A percentile compares a stretch with the other conserved stretches of the same genome.
Evolutionary conservation across 2,888 invertebrate species (phyloP).

Genomic region (Autographa gamma): DNA sequence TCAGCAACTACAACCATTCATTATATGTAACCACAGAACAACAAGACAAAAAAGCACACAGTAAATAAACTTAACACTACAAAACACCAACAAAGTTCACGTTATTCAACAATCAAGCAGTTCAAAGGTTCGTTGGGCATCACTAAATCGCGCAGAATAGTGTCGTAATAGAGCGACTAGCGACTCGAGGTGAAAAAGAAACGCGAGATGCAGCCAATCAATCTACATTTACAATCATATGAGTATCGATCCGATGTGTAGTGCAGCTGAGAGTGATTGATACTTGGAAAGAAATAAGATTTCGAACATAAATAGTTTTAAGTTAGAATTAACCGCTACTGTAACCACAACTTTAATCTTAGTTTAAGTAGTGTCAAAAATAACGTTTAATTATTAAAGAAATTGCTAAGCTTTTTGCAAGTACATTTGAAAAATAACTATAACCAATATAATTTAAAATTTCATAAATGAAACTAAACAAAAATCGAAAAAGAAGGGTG

Average conservation of each 20-base stretch:
- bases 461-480: too few relatives aligned
- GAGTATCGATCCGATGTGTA: slow-evolving; percentile 77
- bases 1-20: background rate
- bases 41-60: background rate
- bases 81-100: slow-evolving; percentile 22
- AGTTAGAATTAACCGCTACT: too few relatives aligned
- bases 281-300: slow-evolving; percentile 48
- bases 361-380: too few relatives aligned
- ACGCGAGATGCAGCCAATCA: slow-evolving; percentile 83
- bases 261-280: slow-evolving; percentile 56
- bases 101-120: slow-evolving; percentile 45
- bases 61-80: background rate
- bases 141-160: slow-evolving; percentile 75
- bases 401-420: too few relatives aligned
- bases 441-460: too few relatives aligned
- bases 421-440: too few relatives aligned
- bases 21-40: background rate
- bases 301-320: background rate
- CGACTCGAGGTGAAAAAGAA: slow-evolving; percentile 78
- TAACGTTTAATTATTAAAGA: too few relatives aligned
- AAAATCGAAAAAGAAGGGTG: too few relatives aligned
- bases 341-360: too few relatives aligned
- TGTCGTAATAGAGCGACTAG: slow-evolving; percentile 77
- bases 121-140: slow-evolving; percentile 58
- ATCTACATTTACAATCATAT: slow-evolving; percentile 88